Conservation (phyloP, 2,113 vertebrate genomes). For the Rhinopomastus cyanomelas region DNA sequence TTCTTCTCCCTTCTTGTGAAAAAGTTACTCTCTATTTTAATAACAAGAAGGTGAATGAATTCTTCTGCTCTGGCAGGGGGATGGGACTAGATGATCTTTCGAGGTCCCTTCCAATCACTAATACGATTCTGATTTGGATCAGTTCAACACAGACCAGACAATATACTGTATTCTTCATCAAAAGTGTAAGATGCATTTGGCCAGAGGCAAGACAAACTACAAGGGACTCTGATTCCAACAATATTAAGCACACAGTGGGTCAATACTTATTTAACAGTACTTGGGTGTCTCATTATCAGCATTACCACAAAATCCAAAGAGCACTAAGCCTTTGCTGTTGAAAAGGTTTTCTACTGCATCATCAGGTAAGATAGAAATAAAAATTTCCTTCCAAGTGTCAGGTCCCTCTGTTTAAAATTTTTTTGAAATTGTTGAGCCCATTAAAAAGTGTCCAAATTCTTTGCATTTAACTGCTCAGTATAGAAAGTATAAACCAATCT, state of each 20-base stretch:
- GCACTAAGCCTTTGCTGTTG: background rate
- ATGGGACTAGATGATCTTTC: too few relatives aligned
- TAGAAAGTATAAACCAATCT: background rate
- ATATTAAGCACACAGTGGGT: background rate
- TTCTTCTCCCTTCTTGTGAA: background rate
- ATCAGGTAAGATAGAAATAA: background rate
- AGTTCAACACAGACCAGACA: background rate
- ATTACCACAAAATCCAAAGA: background rate
- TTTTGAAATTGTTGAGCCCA: background rate
- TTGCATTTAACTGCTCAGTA: background rate
- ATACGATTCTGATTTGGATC: background rate
- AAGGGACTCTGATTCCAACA: background rate
- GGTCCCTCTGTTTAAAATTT: background rate
- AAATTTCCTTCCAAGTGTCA: background rate
- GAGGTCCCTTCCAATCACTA: too few relatives aligned
- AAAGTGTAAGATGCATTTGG: background rate
- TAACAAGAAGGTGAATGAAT: background rate
- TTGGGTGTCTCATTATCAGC: background rate
- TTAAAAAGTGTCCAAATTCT: background rate
- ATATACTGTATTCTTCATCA: background rate
- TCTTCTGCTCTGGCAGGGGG: too few relatives aligned
- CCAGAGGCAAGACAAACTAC: background rate
- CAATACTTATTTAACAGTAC: background rate
- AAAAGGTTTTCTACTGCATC: background rate
- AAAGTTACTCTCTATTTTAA: background rate